Evolutionary conservation across 2,797 vertebrate species (phyloP).

Genomic region (Eulemur rubriventer): DNA sequence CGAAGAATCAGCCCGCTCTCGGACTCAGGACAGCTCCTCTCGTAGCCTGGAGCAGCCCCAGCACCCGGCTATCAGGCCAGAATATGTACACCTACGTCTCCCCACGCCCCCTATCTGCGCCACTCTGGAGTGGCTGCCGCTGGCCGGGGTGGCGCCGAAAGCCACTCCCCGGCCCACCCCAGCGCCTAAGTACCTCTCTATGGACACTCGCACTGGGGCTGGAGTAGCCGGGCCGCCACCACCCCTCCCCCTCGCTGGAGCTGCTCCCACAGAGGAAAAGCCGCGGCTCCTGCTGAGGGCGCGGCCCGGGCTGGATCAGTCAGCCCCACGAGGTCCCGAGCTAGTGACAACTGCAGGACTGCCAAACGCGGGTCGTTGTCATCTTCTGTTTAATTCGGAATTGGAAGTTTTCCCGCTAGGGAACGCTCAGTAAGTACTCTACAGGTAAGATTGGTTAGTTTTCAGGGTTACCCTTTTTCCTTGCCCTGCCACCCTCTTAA

Average conservation of each 20-base stretch:
- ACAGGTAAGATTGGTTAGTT: neutral
- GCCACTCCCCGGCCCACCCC: conserved; percentile 5
- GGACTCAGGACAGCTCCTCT: neutral
- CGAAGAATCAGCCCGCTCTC: neutral
- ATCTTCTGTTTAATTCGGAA: neutral
- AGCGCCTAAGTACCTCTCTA: neutral
- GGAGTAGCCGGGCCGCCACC: neutral
- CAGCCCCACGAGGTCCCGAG: conserved; percentile 38
- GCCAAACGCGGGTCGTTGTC: conserved; percentile 22
- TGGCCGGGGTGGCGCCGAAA: neutral
- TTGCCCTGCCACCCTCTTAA: neutral
- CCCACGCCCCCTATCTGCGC: neutral
- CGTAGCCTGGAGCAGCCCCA: neutral
- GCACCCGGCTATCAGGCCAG: neutral
- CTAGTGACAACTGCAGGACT: conserved; percentile 43
- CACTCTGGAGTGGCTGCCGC: conserved; percentile 17
- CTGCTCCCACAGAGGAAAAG: neutral
- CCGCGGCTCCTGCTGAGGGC: neutral
- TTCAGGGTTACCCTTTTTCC: neutral
- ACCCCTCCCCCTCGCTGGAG: neutral
- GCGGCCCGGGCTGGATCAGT: neutral
- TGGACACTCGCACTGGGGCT: accelerated
- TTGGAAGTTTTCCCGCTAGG: conserved; percentile 16
- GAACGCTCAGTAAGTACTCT: conserved; percentile 45
- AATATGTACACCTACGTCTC: conserved; percentile 29